Conservation (phyloP, 2,888 invertebrate species). For the Drosophila hamatofila region DNA sequence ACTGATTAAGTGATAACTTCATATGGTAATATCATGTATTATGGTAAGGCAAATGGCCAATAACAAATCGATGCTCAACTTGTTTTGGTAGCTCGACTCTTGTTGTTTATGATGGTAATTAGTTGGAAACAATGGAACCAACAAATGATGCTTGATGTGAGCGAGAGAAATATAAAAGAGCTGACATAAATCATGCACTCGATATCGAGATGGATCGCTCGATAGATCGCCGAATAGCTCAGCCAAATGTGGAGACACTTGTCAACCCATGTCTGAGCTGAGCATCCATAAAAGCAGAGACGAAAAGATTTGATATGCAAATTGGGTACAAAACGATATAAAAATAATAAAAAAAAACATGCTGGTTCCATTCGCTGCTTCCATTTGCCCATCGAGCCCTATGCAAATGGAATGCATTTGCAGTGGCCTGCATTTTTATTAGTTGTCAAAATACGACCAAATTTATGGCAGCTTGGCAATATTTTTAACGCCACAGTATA, state of each 20-base stretch:
- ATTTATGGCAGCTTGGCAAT: slow-evolving; percentile 76
- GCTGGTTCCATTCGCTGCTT: neutral
- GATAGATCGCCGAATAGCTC: slow-evolving; percentile 23
- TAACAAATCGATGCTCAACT: slow-evolving; percentile 36
- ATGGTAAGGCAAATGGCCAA: slow-evolving; percentile 32
- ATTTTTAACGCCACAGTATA: slow-evolving; percentile 74
- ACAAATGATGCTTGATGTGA: slow-evolving; percentile 31
- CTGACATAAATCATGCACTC: slow-evolving; percentile 63
- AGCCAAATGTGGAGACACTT: slow-evolving; percentile 60
- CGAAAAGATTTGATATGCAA: slow-evolving; percentile 61
- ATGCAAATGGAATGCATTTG: slow-evolving; percentile 66
- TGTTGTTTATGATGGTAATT: slow-evolving; percentile 63
- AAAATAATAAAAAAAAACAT: slow-evolving; percentile 8
- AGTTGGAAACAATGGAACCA: slow-evolving; percentile 54
- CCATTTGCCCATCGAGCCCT: slow-evolving; percentile 9
- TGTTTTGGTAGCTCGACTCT: slow-evolving; percentile 28
- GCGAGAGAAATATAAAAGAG: slow-evolving; percentile 30
- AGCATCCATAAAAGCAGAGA: slow-evolving; percentile 41
- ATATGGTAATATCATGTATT: slow-evolving; percentile 16
- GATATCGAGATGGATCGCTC: slow-evolving; percentile 15
- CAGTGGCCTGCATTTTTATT: slow-evolving; percentile 76
- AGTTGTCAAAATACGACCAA: slow-evolving; percentile 75
- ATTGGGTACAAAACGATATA: slow-evolving; percentile 66
- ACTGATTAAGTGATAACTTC: slow-evolving; percentile 71
- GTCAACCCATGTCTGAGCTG: slow-evolving; percentile 56